Base-by-base conservation (phyloP, 2,888 invertebrate species). In the Portevinia maculata region DNA sequence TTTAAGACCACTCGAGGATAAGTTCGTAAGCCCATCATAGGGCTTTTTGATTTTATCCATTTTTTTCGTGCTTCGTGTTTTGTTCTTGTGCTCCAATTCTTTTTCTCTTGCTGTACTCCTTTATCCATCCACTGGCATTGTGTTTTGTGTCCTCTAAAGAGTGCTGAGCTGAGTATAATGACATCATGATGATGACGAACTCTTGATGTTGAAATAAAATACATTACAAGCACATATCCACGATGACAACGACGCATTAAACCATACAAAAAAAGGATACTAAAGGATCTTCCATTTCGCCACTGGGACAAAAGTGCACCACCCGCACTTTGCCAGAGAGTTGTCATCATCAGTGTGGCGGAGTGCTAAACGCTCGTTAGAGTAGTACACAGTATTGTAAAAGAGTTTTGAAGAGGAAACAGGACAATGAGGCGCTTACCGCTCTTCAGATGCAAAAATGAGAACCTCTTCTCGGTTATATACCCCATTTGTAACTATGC, bases 171-270 rank as follows among this genome's bases (percentile, higher is more conserved):
- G 76, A 78, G 83, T 78, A 83, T 83, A 83, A 83, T 83, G 83
- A 83, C 83, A 83, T 83, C 83, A 83, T 78, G 71, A 67, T 78
- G 83, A 83, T 83, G 83, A 78, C 76, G 78, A 83, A 83, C 83
- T 83, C 83, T 83, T 83, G 78, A 83, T 83, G 83, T 67, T 76
- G 62, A 62, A 78, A 76, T 83, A 67, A 83, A 83, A 83, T 73
- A 83, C 83, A 78, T 83, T 81, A 83, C 83, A 78, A 62, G 78
- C 70, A 70, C 59, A 55, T 53, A 24, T 19, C 30, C 7, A 30
- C n/a, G 28, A 48, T 21, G 34, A 34, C 62, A 21, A 69, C 69
- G 37, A 64, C 70, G 75, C 81, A 76, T 75, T 81, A 59, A 81
- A 70, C 53, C 70, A 53, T 39, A 52, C 5, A 62, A 48, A 71